Evolutionary conservation across 2,797 vertebrate genomes (phyloP).

Genomic region (Pelobates cultripes): DNA sequence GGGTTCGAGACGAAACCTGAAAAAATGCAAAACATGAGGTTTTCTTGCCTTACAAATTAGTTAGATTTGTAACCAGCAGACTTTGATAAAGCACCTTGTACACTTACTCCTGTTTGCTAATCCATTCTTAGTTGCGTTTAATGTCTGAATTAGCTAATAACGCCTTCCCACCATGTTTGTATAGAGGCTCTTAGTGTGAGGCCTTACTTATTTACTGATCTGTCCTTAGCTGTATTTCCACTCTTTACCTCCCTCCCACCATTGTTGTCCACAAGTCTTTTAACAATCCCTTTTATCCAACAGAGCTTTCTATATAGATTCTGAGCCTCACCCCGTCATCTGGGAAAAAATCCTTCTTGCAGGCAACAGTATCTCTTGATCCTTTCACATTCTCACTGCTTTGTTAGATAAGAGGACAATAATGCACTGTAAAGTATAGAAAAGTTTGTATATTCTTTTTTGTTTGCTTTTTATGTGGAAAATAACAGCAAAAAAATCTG

Average conservation of each 20-base stretch:
- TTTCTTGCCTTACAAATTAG: constrained; percentile 8
- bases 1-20: not conserved
- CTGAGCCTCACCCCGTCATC: not conserved
- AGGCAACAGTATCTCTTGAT: constrained; percentile 18
- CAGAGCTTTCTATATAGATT: constrained; percentile 26
- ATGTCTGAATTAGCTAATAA: constrained; percentile 31
- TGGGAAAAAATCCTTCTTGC: constrained; percentile 38
- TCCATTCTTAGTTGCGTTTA: constrained; percentile 37
- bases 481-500: not conserved
- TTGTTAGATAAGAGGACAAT: constrained; percentile 10
- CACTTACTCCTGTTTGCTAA: constrained; percentile 20
- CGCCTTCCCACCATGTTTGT: constrained; percentile 44
- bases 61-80: not conserved
- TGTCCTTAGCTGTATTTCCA: constrained; percentile 33
- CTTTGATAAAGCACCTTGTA: constrained; percentile 14
- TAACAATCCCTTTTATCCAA: constrained; percentile 34
- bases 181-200: constrained; percentile 42
- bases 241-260: constrained; percentile 8
- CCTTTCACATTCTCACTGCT: not conserved
- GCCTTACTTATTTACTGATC: constrained; percentile 39
- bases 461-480: constrained; percentile 2
- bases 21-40: not conserved
- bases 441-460: not conserved
- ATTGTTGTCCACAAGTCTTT: constrained; percentile 36
- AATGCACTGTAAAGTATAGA: not conserved